A percentile compares a stretch with the other conserved stretches of the same genome.
These are phyloP conservation scores for Mizuhopecten yessoensis DNA, from an alignment of 1,140 invertebrate genomes.

Conservation along the genomic window DNA sequence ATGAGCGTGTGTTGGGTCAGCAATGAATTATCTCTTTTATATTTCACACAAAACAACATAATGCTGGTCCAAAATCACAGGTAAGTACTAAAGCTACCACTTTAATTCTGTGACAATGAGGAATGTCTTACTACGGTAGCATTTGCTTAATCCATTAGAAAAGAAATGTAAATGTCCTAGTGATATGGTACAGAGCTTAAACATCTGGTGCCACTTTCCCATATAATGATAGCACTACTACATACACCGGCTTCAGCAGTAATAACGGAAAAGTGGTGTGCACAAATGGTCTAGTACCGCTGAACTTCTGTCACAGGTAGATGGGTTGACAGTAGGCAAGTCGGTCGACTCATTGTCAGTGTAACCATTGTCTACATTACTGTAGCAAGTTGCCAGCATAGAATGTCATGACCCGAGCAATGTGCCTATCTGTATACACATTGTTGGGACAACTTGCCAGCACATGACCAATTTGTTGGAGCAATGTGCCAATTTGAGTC, in stretches of 20 bases:
- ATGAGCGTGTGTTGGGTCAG: not conserved
- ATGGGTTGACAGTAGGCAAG: conserved; percentile 7
- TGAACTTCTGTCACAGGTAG: not conserved
- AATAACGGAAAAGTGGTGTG: not conserved
- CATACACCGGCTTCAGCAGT: not conserved
- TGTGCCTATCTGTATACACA: not conserved
- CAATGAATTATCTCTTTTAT: not conserved
- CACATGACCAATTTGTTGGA: not conserved
- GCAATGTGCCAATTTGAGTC: not conserved
- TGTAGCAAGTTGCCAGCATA: conserved; percentile 8
- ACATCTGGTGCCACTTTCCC: not conserved
- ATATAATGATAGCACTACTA: not conserved
- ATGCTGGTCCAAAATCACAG: conserved; percentile 32
- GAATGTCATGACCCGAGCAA: not conserved
- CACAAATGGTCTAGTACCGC: not conserved
- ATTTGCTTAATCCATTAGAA: not conserved
- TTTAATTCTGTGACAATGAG: not conserved
- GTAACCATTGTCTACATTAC: not conserved
- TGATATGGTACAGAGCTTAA: not conserved
- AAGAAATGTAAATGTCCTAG: not conserved
- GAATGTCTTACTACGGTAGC: not conserved
- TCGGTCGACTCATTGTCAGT: not conserved
- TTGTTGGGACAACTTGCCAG: not conserved
- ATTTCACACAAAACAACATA: not conserved
- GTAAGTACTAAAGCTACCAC: not conserved